Conservation (phyloP, 2,888 invertebrate species). For the Gandaritis pyraliata region DNA sequence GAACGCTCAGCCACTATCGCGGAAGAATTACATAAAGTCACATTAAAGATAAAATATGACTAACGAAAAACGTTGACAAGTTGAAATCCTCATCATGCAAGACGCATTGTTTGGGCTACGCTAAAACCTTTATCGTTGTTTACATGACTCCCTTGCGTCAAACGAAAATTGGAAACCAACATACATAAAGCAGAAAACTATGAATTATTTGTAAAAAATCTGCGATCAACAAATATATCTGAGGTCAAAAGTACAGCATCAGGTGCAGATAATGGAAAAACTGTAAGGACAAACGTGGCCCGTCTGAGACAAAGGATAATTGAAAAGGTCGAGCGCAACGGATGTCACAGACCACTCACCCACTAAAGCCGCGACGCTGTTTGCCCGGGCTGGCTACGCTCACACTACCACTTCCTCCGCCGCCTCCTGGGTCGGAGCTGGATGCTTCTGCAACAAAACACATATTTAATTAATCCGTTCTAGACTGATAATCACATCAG, state of each 20-base stretch:
- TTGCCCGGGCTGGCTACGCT: constrained; percentile 92
- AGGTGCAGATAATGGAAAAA: background rate
- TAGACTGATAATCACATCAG: too few relatives aligned
- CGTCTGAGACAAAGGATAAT: constrained; percentile 1
- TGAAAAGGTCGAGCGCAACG: constrained; percentile 3
- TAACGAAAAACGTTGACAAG: constrained; percentile 53
- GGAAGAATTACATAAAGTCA: constrained; percentile 61
- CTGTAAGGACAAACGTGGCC: background rate
- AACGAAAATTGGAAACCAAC: too few relatives aligned
- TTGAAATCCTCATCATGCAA: constrained; percentile 38
- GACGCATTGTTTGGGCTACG: constrained; percentile 38
- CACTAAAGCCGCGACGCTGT: constrained; percentile 92
- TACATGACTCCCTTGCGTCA: too few relatives aligned
- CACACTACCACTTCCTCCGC: constrained; percentile 58
- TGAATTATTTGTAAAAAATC: background rate
- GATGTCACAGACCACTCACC: constrained; percentile 85
- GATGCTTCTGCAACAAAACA: constrained; percentile 85
- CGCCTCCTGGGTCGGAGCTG: constrained; percentile 84
- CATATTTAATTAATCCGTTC: background rate
- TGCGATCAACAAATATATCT: background rate
- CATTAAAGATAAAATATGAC: constrained; percentile 68
- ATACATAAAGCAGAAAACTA: too few relatives aligned
- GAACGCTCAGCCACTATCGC: constrained; percentile 51
- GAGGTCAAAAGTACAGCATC: background rate
- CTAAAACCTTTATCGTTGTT: too few relatives aligned